phyloP scores from a whole-genome alignment of 2,888 invertebrate species.

The Drosophila yooni region DNA sequence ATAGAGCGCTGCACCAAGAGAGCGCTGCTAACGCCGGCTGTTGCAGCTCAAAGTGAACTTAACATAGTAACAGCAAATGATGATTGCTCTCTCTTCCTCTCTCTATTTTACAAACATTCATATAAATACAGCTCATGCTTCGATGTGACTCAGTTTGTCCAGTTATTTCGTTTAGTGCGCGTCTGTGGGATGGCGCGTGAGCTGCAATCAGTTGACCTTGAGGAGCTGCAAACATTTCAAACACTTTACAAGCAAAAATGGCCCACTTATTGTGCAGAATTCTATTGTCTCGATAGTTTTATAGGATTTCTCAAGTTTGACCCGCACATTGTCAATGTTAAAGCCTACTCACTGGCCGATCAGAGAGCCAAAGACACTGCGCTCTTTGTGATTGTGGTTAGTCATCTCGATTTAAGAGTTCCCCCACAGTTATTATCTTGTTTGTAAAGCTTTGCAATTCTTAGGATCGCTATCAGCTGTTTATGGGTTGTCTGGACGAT shows the following conservation, averaged over 20 bases:
- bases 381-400: slow-evolving; percentile 63
- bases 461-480: slow-evolving; percentile 84
- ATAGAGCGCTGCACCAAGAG: too few species aligned
- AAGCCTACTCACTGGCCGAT: slow-evolving; percentile 39
- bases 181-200: slow-evolving; percentile 1
- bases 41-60: too few species aligned
- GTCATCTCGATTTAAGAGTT: background rate
- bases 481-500: slow-evolving; percentile 73
- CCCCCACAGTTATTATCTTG: accelerated
- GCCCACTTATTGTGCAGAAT: slow-evolving; percentile 74
- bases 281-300: slow-evolving; percentile 71
- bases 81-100: background rate
- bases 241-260: slow-evolving; percentile 43
- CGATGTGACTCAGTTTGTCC: slow-evolving; percentile 13
- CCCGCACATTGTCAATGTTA: slow-evolving; percentile 30
- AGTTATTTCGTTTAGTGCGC: background rate
- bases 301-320: slow-evolving; percentile 50
- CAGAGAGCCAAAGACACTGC: slow-evolving; percentile 49
- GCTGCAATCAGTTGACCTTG: slow-evolving; percentile 31
- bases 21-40: too few species aligned
- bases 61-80: too few species aligned
- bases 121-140: accelerated
- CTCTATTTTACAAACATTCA: background rate
- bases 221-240: slow-evolving; percentile 31
- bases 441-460: background rate